Base-by-base conservation (phyloP, 2,888 invertebrate species). In the Ormyrus pomaceus region DNA sequence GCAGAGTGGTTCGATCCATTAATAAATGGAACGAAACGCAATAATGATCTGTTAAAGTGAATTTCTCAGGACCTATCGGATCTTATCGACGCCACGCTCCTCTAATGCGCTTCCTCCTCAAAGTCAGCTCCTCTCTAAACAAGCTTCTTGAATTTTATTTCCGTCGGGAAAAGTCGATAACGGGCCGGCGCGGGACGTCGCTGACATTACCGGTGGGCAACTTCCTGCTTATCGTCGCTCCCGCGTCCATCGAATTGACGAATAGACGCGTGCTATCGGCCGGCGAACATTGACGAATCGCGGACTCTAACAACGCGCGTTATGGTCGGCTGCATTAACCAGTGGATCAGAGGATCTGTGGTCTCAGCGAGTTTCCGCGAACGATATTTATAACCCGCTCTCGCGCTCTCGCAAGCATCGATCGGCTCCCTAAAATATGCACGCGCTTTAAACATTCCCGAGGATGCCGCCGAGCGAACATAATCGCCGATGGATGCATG, bases 161-260 rank as follows among this genome's bases (percentile, higher is more conserved):
- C 19, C 19, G 19, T 1, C 19, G 19, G 19, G 19, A 19, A 19
- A 19, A 19, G 19, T 19, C 19, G 19, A 19, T 19, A 19, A 19
- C 19, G 19, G 19, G 1, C 19, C 2, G 19, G 19, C 19, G 19
- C 19, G 19, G 19, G 19, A 19, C 19, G 19, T 19, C 19, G 19
- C 19, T 19, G 19, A 19, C 19, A 19, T 19, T 19, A 19, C 19
- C 19, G 19, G 19, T 19, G 19, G 19, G 19, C 19, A 19, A 19
- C 19, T 19, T 19, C 19, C 19, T 19, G 4, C 48, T 64, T 64
- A 48, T 82, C 85, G 85, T 86, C 84, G 85, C 84, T 80, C 80
- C 58, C 69, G 77, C 77, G 82, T 83, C 84, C 83, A 84, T 86
- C 84, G 84, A 84, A 86, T 86, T 87, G 87, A 87, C 85, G 85